These are phyloP conservation scores for Homarus gammarus DNA, from an alignment of 2,888 invertebrate genomes.

Conservation along the genomic window DNA sequence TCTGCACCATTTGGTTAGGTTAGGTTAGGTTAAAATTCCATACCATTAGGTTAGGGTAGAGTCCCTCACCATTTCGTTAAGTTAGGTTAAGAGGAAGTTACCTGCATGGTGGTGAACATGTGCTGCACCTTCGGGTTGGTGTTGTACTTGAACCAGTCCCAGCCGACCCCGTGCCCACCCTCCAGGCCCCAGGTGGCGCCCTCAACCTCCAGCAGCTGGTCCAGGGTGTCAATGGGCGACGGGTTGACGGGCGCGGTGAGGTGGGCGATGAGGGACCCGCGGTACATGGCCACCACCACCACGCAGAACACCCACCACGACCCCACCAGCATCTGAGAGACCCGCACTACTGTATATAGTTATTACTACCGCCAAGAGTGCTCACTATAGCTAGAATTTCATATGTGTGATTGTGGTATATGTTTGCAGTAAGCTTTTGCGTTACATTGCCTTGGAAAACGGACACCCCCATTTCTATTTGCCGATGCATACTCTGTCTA, in stretches of 20 bases:
- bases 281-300: slow-evolving; percentile 60
- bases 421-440: too few relatives aligned
- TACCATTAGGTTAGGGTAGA: too few relatives aligned
- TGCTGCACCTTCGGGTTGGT: slow-evolving; percentile 34
- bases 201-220: slow-evolving; percentile 50
- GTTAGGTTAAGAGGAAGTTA: not conserved
- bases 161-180: slow-evolving; percentile 61
- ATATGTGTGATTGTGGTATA: too few relatives aligned
- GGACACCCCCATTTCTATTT: too few relatives aligned
- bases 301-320: slow-evolving; percentile 73
- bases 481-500: too few relatives aligned
- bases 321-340: slow-evolving; percentile 47
- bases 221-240: slow-evolving; percentile 76
- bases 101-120: slow-evolving; percentile 32
- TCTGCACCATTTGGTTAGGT: too few relatives aligned
- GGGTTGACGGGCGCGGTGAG: slow-evolving; percentile 76
- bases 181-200: slow-evolving; percentile 61
- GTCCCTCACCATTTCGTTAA: too few relatives aligned
- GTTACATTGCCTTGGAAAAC: too few relatives aligned
- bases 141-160: slow-evolving; percentile 61
- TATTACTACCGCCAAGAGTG: not conserved
- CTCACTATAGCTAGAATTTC: too few relatives aligned
- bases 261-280: slow-evolving; percentile 75
- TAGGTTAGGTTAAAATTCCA: too few relatives aligned
- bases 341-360: too few relatives aligned